Percentiles rank a stretch among this genome's conserved stretches.
Conservation (phyloP, 2,888 invertebrate genomes). For the Dynastes maya region DNA sequence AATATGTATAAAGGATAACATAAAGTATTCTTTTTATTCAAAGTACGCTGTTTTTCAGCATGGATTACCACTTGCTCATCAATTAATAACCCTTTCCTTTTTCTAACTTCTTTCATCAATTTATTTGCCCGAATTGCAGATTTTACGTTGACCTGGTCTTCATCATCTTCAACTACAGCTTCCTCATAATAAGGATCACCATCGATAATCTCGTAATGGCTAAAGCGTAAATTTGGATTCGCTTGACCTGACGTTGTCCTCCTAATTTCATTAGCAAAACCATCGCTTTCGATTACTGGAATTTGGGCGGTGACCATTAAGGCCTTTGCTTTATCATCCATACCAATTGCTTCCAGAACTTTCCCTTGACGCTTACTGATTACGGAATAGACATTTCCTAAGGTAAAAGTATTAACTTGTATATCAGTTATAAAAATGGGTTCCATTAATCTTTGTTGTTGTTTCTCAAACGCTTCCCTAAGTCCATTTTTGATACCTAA, state of each 20-base stretch:
- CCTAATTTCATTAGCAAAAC: constrained; percentile 93
- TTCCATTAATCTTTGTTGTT: constrained; percentile 92
- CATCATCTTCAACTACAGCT: constrained; percentile 91
- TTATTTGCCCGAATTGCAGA: constrained; percentile 88
- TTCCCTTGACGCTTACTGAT: constrained; percentile 90
- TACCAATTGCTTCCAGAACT: constrained; percentile 87
- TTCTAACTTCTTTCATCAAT: constrained; percentile 93
- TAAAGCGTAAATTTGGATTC: constrained; percentile 94
- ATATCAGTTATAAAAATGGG: constrained; percentile 83
- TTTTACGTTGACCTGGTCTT: constrained; percentile 56
- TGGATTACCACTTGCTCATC: constrained; percentile 96
- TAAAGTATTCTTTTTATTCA: constrained; percentile 82
- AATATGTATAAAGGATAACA: background rate
- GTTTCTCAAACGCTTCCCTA: constrained; percentile 88
- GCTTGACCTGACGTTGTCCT: constrained; percentile 97
- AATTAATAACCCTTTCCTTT: constrained; percentile 92
- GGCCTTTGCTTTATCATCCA: constrained; percentile 91
- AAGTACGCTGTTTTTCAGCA: constrained; percentile 98
- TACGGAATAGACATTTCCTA: constrained; percentile 87
- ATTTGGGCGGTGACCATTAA: constrained; percentile 92
- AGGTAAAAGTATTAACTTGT: constrained; percentile 64
- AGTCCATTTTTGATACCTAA: constrained; percentile 76
- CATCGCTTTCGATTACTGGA: constrained; percentile 97
- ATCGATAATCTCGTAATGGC: constrained; percentile 97
- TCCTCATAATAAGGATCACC: constrained; percentile 98